These are phyloP conservation scores for Proales similis DNA, from an alignment of 1,140 invertebrate genomes.

Conservation along the genomic window DNA sequence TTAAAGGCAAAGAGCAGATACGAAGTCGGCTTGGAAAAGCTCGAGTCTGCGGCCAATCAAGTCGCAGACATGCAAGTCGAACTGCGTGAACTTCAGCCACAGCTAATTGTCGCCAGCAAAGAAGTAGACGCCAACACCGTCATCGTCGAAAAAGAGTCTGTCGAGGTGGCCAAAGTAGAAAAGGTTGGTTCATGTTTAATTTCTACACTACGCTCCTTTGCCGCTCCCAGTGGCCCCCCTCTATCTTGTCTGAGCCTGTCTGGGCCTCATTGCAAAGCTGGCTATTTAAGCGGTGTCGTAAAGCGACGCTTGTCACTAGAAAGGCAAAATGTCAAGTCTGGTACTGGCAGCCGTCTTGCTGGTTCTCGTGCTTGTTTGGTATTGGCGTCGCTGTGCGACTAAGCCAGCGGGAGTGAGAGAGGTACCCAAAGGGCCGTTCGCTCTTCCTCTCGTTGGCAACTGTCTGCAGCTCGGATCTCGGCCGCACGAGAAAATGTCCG, in stretches of 20 bases:
- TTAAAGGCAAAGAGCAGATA: constrained; percentile 42
- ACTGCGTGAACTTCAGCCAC: constrained; percentile 74
- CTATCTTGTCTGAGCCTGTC: not conserved
- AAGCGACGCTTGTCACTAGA: too few species aligned
- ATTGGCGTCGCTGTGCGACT: too few species aligned
- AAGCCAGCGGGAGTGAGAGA: not conserved
- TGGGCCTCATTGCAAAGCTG: constrained; percentile 6
- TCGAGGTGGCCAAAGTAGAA: constrained; percentile 54
- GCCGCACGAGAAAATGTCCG: constrained; percentile 41
- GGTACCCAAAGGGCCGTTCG: constrained; percentile 39
- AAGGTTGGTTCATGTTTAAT: constrained; percentile 43
- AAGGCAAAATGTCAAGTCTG: too few species aligned
- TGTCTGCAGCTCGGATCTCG: constrained; percentile 40
- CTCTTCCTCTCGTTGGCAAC: constrained; percentile 44
- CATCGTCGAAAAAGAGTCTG: constrained; percentile 63
- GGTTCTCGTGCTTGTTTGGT: too few species aligned
- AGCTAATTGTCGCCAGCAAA: constrained; percentile 77
- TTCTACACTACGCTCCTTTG: constrained; percentile 8
- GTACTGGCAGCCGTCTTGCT: too few species aligned
- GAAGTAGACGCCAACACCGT: constrained; percentile 92
- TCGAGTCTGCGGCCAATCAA: constrained; percentile 58
- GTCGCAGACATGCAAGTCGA: constrained; percentile 63
- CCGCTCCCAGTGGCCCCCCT: not conserved
- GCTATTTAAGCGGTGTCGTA: too few species aligned
- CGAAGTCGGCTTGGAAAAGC: constrained; percentile 55